phyloP scores from a whole-genome alignment of 2,888 invertebrate species.

The Alentia gelatinosa region DNA sequence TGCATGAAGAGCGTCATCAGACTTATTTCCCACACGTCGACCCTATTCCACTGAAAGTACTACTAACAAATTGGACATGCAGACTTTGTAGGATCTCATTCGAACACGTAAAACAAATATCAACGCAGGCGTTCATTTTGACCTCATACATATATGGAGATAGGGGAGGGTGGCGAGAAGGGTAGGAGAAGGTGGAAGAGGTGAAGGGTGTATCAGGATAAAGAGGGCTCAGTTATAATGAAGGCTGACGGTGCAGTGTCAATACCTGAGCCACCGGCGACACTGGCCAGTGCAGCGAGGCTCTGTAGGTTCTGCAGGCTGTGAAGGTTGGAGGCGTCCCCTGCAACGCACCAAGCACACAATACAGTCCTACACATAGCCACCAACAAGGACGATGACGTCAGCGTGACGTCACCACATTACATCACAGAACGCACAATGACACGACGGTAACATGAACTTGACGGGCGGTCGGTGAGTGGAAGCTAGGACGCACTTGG shows the following conservation, averaged over 20 bases:
- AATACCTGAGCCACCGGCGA: conserved; percentile 80
- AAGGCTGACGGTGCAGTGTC: neutral
- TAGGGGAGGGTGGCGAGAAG: too few species aligned
- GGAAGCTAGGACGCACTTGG: neutral
- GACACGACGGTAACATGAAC: neutral
- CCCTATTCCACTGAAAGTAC: too few species aligned
- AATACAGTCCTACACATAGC: conserved; percentile 20
- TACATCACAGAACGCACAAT: neutral
- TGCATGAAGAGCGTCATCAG: too few species aligned
- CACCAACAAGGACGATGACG: neutral
- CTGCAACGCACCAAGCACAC: conserved; percentile 65
- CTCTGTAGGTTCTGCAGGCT: conserved; percentile 82
- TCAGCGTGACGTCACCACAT: neutral
- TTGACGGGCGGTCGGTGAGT: neutral
- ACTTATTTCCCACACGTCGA: too few species aligned
- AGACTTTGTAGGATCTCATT: too few species aligned
- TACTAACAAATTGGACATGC: too few species aligned
- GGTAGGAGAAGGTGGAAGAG: too few species aligned
- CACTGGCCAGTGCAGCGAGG: conserved; percentile 85
- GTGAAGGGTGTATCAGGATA: too few species aligned
- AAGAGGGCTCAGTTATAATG: too few species aligned
- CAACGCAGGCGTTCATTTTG: too few species aligned
- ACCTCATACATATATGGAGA: too few species aligned
- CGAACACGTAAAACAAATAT: too few species aligned
- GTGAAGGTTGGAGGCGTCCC: conserved; percentile 72